Evolutionary conservation across 1,140 invertebrate species (phyloP).

Genomic region (Drosophila ogumai): DNA sequence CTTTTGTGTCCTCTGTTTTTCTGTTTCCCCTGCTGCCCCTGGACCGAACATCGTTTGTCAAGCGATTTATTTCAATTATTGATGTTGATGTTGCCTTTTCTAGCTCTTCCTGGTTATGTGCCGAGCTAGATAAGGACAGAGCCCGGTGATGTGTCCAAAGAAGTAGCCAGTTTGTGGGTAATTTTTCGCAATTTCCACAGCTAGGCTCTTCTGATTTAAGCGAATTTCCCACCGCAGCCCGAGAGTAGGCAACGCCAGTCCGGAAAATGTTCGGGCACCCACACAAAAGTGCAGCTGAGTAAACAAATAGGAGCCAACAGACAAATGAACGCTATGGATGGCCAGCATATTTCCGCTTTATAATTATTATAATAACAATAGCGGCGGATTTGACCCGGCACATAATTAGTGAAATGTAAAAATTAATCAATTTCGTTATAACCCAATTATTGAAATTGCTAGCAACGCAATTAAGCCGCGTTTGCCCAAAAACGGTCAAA

Average conservation of each 20-base stretch:
- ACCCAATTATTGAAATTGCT: constrained; percentile 68
- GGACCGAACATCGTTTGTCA: constrained; percentile 65
- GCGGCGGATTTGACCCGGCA: constrained; percentile 26
- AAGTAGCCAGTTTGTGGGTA: constrained; percentile 27
- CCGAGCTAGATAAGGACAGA: constrained; percentile 28
- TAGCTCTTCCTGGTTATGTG: constrained; percentile 13
- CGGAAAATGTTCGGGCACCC: not conserved
- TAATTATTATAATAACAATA: constrained; percentile 60
- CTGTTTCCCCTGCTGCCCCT: constrained; percentile 24
- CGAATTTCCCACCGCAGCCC: constrained; percentile 15
- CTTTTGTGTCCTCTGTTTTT: constrained; percentile 41
- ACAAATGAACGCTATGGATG: not conserved
- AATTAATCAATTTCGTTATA: constrained; percentile 70
- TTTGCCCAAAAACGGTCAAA: constrained; percentile 28
- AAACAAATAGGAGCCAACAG: constrained; percentile 2
- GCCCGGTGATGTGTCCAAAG: constrained; percentile 9
- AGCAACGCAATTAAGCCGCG: constrained; percentile 48
- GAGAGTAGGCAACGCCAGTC: constrained; percentile 19
- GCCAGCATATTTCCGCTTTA: constrained; percentile 58
- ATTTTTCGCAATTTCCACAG: constrained; percentile 10
- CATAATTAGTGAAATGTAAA: constrained; percentile 64
- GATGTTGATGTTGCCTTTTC: constrained; percentile 42
- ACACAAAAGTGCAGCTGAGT: constrained; percentile 1
- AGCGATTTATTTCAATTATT: constrained; percentile 81
- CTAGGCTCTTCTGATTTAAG: not conserved